A percentile compares a stretch with the other conserved stretches of the same genome.
Evolutionary conservation across 2,797 vertebrate genomes (phyloP).

Genomic region (Otolemur crassicaudatus): DNA sequence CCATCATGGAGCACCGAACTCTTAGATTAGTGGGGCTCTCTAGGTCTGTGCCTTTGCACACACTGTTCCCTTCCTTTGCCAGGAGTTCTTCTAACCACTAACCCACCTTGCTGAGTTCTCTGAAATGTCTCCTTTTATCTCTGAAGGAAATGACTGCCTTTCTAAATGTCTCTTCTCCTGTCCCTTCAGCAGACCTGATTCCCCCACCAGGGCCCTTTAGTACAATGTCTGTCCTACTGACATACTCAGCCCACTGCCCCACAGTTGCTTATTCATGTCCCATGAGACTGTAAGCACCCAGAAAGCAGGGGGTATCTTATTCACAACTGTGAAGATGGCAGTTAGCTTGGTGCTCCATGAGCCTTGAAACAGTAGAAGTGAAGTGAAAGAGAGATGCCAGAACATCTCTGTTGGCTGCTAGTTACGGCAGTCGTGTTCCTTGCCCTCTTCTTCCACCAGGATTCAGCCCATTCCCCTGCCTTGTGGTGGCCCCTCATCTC

Average conservation of each 20-base stretch:
- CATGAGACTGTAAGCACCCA: not conserved
- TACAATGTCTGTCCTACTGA: not conserved
- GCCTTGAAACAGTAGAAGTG: not conserved
- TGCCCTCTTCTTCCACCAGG: not conserved
- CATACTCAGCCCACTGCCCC: not conserved
- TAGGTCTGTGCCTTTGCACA: not conserved
- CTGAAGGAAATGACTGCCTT: not conserved
- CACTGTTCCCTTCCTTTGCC: not conserved
- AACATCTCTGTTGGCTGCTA: not conserved
- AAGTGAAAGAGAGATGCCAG: not conserved
- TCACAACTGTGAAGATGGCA: not conserved
- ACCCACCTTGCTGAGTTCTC: not conserved
- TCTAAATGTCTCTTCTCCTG: not conserved
- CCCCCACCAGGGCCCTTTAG: not conserved
- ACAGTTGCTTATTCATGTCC: not conserved
- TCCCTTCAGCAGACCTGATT: not conserved
- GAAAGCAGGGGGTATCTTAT: not conserved
- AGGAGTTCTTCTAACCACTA: not conserved
- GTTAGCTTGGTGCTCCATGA: not conserved
- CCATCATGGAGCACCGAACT: accelerated
- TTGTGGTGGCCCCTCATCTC: not conserved
- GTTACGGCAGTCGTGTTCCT: not conserved
- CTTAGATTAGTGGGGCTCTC: not conserved
- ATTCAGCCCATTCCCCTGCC: not conserved
- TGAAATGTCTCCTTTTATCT: not conserved